These are phyloP conservation scores for Paracentrotus lividus DNA, from an alignment of 53 echinoderm and acorn worm genomes.

Conservation along the genomic window DNA sequence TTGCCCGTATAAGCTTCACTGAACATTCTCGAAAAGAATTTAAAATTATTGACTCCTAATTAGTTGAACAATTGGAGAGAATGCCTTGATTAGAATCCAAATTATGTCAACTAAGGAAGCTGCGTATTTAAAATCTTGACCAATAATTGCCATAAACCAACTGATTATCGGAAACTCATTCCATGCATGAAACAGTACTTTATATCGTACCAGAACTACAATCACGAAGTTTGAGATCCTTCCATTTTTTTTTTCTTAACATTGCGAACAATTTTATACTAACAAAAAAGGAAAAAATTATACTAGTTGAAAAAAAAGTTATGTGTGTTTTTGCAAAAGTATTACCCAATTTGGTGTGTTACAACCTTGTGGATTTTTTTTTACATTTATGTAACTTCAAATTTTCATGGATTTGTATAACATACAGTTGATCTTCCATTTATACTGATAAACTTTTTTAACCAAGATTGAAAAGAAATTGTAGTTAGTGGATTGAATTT, in stretches of 20 bases:
- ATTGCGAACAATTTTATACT: conserved; percentile 30
- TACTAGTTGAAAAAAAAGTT: conserved; percentile 53
- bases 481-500: conserved; percentile 3
- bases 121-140: too few relatives aligned
- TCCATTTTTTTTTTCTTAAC: conserved; percentile 58
- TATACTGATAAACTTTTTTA: neutral
- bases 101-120: too few relatives aligned
- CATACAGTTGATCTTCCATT: conserved; percentile 35
- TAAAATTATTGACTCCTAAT: neutral
- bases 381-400: conserved; percentile 52
- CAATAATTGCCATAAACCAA: too few relatives aligned
- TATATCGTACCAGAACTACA: neutral
- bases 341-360: conserved; percentile 58
- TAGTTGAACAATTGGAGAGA: conserved; percentile 9
- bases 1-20: neutral
- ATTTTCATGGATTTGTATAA: conserved; percentile 34
- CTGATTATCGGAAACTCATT: conserved; percentile 34
- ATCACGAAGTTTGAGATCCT: neutral
- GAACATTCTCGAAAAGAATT: neutral
- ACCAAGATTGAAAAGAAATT: conserved; percentile 10
- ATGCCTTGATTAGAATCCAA: neutral
- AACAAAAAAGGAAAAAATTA: conserved; percentile 9
- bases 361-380: conserved; percentile 39
- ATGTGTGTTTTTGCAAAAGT: conserved; percentile 54
- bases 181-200: conserved; percentile 2